phyloP scores from a whole-genome alignment of 2,113 vertebrate genomes.

The Clarias gariepinus region DNA sequence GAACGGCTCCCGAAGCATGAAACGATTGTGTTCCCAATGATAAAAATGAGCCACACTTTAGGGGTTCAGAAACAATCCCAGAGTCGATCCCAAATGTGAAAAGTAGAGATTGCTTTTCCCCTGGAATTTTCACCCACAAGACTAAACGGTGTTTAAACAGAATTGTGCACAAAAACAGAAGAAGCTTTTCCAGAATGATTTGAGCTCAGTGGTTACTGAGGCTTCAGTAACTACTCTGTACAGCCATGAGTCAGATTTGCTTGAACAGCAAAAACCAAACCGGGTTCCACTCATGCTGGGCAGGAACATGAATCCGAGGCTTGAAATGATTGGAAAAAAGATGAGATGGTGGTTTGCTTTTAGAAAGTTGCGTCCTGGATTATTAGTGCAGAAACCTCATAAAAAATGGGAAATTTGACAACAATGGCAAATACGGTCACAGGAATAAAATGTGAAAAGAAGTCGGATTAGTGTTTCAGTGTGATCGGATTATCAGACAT shows the following conservation, averaged over 20 bases:
- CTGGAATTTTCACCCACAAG: not conserved
- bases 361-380: not conserved
- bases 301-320: not conserved
- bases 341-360: not conserved
- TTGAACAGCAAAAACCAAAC: not conserved
- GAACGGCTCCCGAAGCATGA: no score
- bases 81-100: no score
- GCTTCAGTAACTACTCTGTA: not conserved
- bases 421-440: not conserved
- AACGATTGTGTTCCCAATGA: no score
- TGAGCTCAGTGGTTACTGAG: not conserved
- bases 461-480: not conserved
- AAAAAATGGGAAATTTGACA: not conserved
- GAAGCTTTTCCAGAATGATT: not conserved
- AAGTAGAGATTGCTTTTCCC: not conserved
- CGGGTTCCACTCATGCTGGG: not conserved
- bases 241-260: not conserved
- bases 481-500: not conserved
- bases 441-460: not conserved
- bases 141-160: not conserved
- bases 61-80: no score
- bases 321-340: not conserved
- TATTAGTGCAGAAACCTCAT: not conserved
- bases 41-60: no score
- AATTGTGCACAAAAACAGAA: not conserved